A percentile compares a stretch with the other conserved stretches of the same genome.
Evolutionary conservation across 2,113 vertebrate genomes (phyloP).

Genomic region (Gracilinanus agilis): DNA sequence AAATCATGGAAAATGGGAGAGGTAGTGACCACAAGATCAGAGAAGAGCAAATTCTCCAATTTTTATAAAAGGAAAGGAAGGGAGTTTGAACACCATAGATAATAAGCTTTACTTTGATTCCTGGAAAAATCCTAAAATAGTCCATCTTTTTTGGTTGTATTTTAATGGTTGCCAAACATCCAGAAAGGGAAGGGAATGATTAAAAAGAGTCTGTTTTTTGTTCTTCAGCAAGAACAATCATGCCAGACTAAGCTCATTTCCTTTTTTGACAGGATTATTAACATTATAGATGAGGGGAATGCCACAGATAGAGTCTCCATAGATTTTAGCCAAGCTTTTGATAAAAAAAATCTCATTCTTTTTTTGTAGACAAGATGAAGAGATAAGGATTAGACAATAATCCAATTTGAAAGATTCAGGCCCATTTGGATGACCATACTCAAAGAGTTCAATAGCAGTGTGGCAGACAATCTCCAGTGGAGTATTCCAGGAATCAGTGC

Average conservation of each 20-base stretch:
- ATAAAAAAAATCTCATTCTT: not conserved
- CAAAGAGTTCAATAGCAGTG: not conserved
- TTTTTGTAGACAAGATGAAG: not conserved
- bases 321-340: not conserved
- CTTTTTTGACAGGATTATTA: not conserved
- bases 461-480: not conserved
- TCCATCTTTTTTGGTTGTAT: too few relatives aligned
- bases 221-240: not conserved
- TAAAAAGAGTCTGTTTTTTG: not conserved
- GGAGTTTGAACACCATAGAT: not conserved
- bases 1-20: not conserved
- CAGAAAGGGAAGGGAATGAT: not conserved
- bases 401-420: not conserved
- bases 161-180: not conserved
- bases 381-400: not conserved
- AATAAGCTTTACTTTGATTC: not conserved
- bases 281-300: not conserved
- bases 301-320: not conserved
- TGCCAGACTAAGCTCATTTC: not conserved
- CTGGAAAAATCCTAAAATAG: not conserved
- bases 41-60: not conserved
- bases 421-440: not conserved
- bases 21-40: not conserved
- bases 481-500: not conserved
- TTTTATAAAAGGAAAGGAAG: not conserved